phyloP scores from a whole-genome alignment of 2,797 vertebrate species.

The Artibeus jamaicensis region DNA sequence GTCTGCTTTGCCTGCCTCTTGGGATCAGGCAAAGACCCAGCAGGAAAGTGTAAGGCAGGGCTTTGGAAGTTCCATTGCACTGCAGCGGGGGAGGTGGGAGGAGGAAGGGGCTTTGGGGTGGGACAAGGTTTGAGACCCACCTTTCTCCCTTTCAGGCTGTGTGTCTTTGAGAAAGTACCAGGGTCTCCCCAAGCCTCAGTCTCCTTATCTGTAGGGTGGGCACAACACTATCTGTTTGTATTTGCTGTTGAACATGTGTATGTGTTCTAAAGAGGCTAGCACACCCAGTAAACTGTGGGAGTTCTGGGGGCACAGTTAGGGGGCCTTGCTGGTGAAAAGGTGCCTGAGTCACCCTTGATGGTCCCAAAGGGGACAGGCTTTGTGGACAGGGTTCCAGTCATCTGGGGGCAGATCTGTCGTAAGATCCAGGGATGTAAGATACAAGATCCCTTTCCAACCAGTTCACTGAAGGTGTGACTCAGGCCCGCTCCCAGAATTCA shows the following conservation, averaged over 20 bases:
- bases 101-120: background rate
- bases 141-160: background rate
- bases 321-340: background rate
- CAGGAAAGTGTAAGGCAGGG: background rate
- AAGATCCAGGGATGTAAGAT: background rate
- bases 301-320: background rate
- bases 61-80: background rate
- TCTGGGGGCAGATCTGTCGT: background rate
- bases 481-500: background rate
- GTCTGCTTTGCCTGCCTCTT: background rate
- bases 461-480: background rate
- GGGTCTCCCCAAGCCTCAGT: background rate
- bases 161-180: background rate
- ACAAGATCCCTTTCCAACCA: background rate
- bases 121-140: background rate
- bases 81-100: accelerated
- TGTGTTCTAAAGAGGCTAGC: background rate
- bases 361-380: too few species aligned
- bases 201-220: background rate
- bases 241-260: accelerated
- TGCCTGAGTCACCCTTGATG: background rate
- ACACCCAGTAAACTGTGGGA: background rate
- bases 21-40: background rate
- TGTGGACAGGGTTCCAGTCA: background rate
- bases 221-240: background rate